Evolutionary conservation across 2,113 vertebrate species (phyloP), one percentile per base, ranked within the genome.

Genomic region (Nipponia nippon): DNA sequence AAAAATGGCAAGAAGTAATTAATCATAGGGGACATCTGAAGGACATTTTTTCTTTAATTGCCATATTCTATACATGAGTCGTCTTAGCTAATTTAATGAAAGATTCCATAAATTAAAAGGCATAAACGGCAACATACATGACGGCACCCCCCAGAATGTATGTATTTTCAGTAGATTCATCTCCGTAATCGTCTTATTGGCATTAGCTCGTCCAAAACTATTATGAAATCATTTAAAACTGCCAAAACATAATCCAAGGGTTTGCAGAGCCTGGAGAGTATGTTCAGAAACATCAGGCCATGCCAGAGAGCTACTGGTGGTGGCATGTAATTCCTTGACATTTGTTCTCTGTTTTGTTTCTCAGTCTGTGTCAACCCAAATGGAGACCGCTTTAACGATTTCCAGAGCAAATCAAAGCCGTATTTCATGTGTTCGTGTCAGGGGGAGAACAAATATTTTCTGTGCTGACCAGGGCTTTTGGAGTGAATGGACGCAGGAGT

Each of bases 401-500:
- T 65, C 83, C 84, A 97, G 79, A 94, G 89, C 29, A 59, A 98
- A 97, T 53, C 76, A 82, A 73, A 98, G 96, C 69, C 81, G 17
- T 6, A 1, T 90, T 55, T 55, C 97, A 1, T 98, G 98, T 59
- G 96, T 98, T 89, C 96, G 91, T 62, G 95, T 98, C 95, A 97
- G 98, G 81, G 98, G 95, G 8, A 98, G 95, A 95, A 90, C 98
- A 62, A 98, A 97, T 53, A 94, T 87, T 9, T 98, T 98, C 71
- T 98, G 98, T 61, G 95, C 98, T 46, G 98, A 98, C 91, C 92
- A 96, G 19, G 98, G 98, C 67, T 97, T 98, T 77, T 98, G 98
- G 98, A 98, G 98, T n/a, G 98, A 98, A 12, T 98, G 98, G 98
- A 97, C 96, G 0, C 83, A 97, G 38, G 75, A 94, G 6, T 98